These are phyloP conservation scores for Sinella curviseta DNA, from an alignment of 1,140 invertebrate genomes.

Conservation along the genomic window DNA sequence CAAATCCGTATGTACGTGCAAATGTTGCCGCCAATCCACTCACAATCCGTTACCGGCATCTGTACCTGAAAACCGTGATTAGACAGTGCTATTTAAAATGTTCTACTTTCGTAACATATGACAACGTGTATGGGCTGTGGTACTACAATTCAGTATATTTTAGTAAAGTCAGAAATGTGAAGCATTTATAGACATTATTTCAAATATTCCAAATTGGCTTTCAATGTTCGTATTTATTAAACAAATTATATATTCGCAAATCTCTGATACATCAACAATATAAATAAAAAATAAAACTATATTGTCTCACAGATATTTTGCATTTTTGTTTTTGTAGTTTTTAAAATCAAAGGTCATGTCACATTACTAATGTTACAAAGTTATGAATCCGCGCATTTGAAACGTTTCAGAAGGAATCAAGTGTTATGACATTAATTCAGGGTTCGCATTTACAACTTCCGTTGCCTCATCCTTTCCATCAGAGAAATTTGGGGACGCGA, in stretches of 20 bases:
- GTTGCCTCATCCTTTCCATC: not conserved
- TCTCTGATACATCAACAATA: not conserved
- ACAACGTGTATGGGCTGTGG: no score
- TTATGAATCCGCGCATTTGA: no score
- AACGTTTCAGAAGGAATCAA: no score
- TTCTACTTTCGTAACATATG: not conserved
- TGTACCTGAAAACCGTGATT: not conserved
- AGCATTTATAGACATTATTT: not conserved
- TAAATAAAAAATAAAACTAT: no score
- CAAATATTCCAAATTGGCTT: no score
- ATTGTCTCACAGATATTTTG: no score
- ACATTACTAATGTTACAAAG: no score
- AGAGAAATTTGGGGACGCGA: not conserved
- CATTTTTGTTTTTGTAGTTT: no score
- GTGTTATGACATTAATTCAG: no score
- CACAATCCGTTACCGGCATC: not conserved
- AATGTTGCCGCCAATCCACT: not conserved
- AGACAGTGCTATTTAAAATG: not conserved
- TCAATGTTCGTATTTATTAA: not conserved
- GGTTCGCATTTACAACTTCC: not conserved
- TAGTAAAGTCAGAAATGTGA: not conserved
- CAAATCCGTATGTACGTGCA: not conserved
- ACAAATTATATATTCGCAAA: not conserved
- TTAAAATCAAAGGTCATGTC: no score
- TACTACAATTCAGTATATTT: not conserved